Percentiles rank a stretch among this genome's conserved stretches.
Conservation (phyloP, 2,888 invertebrate genomes). For the Rhagonycha fulva region DNA sequence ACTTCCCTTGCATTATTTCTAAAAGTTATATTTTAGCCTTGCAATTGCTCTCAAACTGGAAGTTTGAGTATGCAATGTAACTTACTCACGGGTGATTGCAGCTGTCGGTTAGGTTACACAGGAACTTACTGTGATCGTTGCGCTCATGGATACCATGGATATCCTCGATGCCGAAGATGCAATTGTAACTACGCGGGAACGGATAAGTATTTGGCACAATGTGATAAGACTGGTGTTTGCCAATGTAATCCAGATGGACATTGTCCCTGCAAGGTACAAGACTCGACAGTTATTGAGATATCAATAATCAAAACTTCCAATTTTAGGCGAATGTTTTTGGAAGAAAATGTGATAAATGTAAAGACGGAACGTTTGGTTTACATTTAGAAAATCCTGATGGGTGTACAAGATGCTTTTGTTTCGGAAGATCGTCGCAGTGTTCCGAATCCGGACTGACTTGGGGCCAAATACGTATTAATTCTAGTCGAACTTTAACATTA, state of each 20-base stretch:
- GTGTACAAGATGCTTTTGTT: constrained; percentile 96
- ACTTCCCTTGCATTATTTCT: not conserved
- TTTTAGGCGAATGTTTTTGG: constrained; percentile 80
- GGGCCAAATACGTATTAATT: constrained; percentile 73
- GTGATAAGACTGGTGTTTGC: constrained; percentile 62
- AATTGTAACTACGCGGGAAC: constrained; percentile 81
- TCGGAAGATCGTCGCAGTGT: constrained; percentile 82
- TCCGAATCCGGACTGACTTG: constrained; percentile 81
- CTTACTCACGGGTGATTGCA: constrained; percentile 70
- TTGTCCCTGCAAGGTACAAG: constrained; percentile 86
- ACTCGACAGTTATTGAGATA: not conserved
- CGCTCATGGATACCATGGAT: constrained; percentile 84
- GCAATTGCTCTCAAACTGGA: constrained; percentile 76
- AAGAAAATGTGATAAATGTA: constrained; percentile 81
- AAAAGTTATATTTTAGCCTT: constrained; percentile 53
- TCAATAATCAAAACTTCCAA: not conserved
- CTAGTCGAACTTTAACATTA: constrained; percentile 47
- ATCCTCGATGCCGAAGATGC: constrained; percentile 85
- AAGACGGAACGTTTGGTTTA: constrained; percentile 85
- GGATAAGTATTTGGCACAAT: constrained; percentile 52
- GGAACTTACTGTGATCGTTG: constrained; percentile 84
- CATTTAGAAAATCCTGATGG: constrained; percentile 78
- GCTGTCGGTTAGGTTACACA: constrained; percentile 74
- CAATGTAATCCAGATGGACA: constrained; percentile 77
- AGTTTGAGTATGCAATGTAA: constrained; percentile 71